phyloP scores from a whole-genome alignment of 1,140 invertebrate species.

The Melitaea cinxia region DNA sequence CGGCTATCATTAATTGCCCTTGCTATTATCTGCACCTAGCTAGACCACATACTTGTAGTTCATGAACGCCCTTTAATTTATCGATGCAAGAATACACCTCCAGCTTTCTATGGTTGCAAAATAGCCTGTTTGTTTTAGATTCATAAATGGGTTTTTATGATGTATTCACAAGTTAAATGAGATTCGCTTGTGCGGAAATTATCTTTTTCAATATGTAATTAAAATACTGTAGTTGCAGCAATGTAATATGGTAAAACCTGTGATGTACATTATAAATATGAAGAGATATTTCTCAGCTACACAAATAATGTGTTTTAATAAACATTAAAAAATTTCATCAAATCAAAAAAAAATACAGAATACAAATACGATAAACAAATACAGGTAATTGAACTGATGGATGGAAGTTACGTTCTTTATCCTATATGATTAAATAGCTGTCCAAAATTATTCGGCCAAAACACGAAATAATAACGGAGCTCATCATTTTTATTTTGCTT shows the following conservation, averaged over 20 bases:
- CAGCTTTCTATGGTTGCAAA: slow-evolving; percentile 50
- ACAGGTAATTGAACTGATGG: slow-evolving; percentile 9
- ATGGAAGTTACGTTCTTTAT: slow-evolving; percentile 11
- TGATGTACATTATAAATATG: background rate
- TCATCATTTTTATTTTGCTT: slow-evolving; percentile 62
- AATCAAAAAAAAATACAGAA: background rate
- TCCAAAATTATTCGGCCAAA: slow-evolving; percentile 62
- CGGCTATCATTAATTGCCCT: slow-evolving; percentile 63
- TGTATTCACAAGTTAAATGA: slow-evolving; percentile 19
- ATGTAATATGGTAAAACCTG: background rate
- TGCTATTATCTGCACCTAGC: slow-evolving; percentile 59
- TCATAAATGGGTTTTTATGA: slow-evolving; percentile 31
- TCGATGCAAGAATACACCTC: slow-evolving; percentile 39
- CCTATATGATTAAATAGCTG: slow-evolving; percentile 45
- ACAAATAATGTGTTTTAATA: too few species aligned
- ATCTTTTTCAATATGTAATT: slow-evolving; percentile 16
- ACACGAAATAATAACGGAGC: slow-evolving; percentile 59
- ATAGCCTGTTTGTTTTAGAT: slow-evolving; percentile 42
- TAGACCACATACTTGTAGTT: slow-evolving; percentile 47
- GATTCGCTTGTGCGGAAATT: slow-evolving; percentile 13
- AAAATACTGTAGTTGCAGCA: slow-evolving; percentile 13
- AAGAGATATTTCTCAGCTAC: background rate
- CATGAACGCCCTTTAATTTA: slow-evolving; percentile 47
- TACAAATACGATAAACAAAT: slow-evolving; percentile 16
- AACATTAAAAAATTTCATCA: too few species aligned